phyloP scores from a whole-genome alignment of 53 echinoderm and acorn worm genomes.

The Holothuria leucospilota region DNA sequence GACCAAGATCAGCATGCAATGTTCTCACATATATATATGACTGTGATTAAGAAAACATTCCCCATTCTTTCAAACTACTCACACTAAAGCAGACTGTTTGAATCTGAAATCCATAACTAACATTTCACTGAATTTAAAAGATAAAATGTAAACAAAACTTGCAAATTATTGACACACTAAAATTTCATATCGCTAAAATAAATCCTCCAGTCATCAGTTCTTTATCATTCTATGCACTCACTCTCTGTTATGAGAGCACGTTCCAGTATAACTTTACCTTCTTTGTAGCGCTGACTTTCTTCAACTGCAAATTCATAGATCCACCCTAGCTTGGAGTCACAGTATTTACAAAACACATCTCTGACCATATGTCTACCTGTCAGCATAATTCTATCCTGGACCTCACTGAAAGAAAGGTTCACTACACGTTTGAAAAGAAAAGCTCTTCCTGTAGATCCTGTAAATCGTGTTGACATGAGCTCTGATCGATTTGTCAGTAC shows the following conservation, averaged over 20 bases:
- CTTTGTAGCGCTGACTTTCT: conserved; percentile 94
- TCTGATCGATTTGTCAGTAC: conserved; percentile 92
- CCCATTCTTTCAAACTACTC: too few relatives aligned
- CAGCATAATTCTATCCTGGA: conserved; percentile 94
- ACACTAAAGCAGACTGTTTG: too few relatives aligned
- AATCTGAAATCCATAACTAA: too few relatives aligned
- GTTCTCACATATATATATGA: too few relatives aligned
- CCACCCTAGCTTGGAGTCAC: conserved; percentile 94
- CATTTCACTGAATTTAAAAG: too few relatives aligned
- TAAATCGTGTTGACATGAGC: conserved; percentile 93
- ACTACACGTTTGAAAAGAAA: conserved; percentile 96
- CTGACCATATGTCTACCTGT: conserved; percentile 96
- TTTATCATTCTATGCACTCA: conserved; percentile 84
- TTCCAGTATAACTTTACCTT: conserved; percentile 92
- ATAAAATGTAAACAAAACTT: too few relatives aligned
- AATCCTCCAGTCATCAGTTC: not conserved
- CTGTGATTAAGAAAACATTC: too few relatives aligned
- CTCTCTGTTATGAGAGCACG: conserved; percentile 93
- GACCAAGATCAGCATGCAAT: too few relatives aligned
- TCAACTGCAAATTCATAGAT: conserved; percentile 97
- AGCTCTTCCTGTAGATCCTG: conserved; percentile 92
- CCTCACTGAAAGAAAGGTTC: conserved; percentile 89
- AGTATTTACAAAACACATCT: conserved; percentile 95
- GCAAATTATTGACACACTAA: too few relatives aligned
- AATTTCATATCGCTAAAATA: too few relatives aligned